These are phyloP conservation scores for Probosciger aterrimus DNA, from an alignment of 2,113 vertebrate species.

Conservation along the genomic window DNA sequence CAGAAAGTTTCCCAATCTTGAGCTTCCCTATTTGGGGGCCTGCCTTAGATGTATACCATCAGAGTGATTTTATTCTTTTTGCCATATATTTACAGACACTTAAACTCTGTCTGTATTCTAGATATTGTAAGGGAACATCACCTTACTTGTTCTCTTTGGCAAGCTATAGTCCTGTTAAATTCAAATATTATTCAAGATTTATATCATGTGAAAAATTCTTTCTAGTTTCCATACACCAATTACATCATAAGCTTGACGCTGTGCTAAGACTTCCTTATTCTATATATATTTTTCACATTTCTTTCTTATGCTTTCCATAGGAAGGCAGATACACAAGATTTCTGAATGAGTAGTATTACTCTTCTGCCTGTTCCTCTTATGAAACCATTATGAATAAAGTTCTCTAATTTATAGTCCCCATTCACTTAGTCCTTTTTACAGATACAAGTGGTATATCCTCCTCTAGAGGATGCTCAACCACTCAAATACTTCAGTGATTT, in stretches of 20 bases:
- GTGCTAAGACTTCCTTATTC: not conserved
- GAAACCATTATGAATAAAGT: not conserved
- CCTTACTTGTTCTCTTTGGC: not conserved
- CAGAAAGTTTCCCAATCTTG: not conserved
- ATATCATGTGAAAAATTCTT: not conserved
- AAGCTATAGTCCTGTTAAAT: not conserved
- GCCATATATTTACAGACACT: not conserved
- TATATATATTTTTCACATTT: not conserved
- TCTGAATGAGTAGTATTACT: not conserved
- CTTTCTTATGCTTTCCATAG: not conserved
- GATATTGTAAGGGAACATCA: not conserved
- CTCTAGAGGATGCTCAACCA: conserved; percentile 42
- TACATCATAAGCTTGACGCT: not conserved
- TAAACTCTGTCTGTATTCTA: not conserved
- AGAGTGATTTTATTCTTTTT: not conserved
- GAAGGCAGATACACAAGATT: not conserved
- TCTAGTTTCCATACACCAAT: not conserved
- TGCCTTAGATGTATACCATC: not conserved
- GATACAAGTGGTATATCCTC: conserved; percentile 58
- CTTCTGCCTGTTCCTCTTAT: not conserved
- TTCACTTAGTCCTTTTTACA: conserved; percentile 15
- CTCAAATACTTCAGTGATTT: conserved; percentile 32
- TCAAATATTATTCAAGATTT: not conserved
- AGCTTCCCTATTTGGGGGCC: not conserved
- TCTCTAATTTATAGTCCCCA: not conserved